Percentiles rank a stretch among this genome's conserved stretches.
phyloP scores from a whole-genome alignment of 2,797 vertebrate genomes.

The Helarctos malayanus region DNA sequence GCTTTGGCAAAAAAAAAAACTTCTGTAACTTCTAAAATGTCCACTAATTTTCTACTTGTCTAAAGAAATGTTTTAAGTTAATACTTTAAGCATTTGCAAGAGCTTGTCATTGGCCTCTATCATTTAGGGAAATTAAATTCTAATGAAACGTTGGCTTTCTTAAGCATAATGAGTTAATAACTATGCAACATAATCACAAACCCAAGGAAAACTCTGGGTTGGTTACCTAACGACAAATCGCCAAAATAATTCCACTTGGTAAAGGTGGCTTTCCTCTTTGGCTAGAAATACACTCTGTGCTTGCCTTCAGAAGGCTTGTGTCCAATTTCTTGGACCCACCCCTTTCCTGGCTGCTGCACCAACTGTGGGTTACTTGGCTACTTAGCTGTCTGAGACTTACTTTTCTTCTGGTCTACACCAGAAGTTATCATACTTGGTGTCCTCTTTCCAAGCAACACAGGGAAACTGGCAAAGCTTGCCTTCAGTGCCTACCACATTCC shows the following conservation, averaged over 20 bases:
- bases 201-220: neutral
- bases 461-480: neutral
- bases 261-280: neutral
- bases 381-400: neutral
- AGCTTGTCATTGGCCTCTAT: constrained; percentile 62
- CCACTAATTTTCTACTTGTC: constrained; percentile 57
- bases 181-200: neutral
- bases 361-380: neutral
- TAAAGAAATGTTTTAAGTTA: constrained; percentile 70
- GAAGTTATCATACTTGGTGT: neutral
- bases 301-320: constrained; percentile 6
- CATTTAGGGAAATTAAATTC: constrained; percentile 70
- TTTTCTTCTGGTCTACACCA: neutral
- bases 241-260: constrained; percentile 36
- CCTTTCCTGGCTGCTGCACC: neutral
- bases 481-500: neutral
- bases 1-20: constrained; percentile 70
- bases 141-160: constrained; percentile 26
- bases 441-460: neutral
- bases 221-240: constrained; percentile 24
- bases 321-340: neutral
- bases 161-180: constrained; percentile 62
- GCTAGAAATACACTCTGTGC: neutral
- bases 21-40: constrained; percentile 55
- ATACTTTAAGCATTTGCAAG: constrained; percentile 20